Percentiles rank a stretch among this genome's conserved stretches.
Conservation (phyloP, 2,113 vertebrate species). For the Apteryx mantelli region DNA sequence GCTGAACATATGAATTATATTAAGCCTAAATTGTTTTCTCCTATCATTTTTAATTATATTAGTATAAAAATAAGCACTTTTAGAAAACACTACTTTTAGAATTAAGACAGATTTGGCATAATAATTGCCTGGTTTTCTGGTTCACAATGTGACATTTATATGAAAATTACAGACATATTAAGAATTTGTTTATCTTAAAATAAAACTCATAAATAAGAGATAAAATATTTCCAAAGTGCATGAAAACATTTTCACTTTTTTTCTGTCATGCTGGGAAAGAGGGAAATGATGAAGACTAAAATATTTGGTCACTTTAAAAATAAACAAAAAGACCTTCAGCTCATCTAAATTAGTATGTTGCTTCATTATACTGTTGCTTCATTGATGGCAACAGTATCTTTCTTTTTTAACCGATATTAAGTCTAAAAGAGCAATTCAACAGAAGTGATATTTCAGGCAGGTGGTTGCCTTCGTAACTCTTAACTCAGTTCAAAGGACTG, state of each 20-base stretch:
- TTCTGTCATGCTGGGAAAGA: background rate
- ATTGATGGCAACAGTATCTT: background rate
- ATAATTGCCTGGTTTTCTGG: background rate
- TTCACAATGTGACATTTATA: background rate
- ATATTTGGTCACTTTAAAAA: background rate
- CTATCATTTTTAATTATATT: background rate
- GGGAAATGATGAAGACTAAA: background rate
- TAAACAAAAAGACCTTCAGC: background rate
- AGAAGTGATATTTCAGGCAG: background rate
- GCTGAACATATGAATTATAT: background rate
- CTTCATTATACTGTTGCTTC: background rate
- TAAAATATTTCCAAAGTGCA: background rate
- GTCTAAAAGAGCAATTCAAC: background rate
- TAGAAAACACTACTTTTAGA: background rate
- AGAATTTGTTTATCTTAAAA: background rate
- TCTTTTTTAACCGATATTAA: background rate
- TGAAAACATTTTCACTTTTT: background rate
- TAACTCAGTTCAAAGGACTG: background rate
- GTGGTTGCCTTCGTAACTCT: background rate
- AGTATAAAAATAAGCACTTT: background rate
- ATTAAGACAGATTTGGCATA: background rate
- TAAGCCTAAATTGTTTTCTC: background rate
- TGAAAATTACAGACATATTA: background rate
- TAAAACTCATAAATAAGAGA: background rate
- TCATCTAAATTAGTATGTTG: background rate